Evolutionary conservation across 2,113 vertebrate species (phyloP).

Genomic region (Nipponia nippon): DNA sequence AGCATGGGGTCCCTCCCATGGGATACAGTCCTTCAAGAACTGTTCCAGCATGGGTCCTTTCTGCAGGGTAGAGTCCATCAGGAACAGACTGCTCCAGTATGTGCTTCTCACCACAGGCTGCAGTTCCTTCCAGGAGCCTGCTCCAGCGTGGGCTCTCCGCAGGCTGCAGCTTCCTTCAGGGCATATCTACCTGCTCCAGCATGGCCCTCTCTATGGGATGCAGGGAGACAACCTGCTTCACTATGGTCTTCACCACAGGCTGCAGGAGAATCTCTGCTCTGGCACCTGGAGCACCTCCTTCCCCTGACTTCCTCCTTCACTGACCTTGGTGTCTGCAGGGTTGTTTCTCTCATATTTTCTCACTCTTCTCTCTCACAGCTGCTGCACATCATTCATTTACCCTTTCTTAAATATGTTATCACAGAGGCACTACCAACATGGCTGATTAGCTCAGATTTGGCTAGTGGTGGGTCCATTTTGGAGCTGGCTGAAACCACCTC

Average conservation of each 20-base stretch:
- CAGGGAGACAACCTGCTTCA: neutral
- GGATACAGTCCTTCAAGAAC: neutral
- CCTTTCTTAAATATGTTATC: neutral
- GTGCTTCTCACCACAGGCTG: neutral
- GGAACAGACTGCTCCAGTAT: neutral
- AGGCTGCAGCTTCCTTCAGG: neutral
- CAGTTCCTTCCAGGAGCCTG: neutral
- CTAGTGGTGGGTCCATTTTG: neutral
- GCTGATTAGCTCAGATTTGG: neutral
- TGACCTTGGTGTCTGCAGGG: neutral
- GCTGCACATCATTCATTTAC: neutral
- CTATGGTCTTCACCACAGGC: neutral
- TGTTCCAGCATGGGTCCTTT: neutral
- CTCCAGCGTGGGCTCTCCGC: neutral
- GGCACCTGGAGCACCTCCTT: neutral
- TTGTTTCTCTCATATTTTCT: neutral
- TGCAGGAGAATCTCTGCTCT: neutral
- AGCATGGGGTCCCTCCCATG: neutral
- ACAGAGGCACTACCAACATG: neutral
- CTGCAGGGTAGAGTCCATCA: neutral
- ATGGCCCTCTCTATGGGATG: neutral
- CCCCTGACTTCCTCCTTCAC: neutral
- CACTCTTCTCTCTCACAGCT: neutral
- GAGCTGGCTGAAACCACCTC: neutral
- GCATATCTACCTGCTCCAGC: neutral